Base-by-base conservation (phyloP, 1,140 invertebrate genomes). In the Drosophila athabasca region DNA sequence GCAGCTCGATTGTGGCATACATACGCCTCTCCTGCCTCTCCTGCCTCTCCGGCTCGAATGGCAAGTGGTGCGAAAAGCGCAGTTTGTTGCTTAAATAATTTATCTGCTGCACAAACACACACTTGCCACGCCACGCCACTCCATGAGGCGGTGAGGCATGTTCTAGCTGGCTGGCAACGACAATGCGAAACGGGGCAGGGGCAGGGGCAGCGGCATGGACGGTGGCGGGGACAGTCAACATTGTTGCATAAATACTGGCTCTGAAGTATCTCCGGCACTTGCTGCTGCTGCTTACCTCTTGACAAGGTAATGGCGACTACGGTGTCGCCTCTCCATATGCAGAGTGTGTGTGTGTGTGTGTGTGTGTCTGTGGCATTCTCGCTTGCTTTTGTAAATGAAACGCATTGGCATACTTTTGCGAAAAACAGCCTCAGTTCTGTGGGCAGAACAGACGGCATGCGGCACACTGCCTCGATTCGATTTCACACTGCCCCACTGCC, bases 51-150 rank as follows among this genome's bases (percentile, higher is more conserved):
- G 9, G 8, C 7, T 2, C 7, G 31, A 17, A 50, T 24, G 44
- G 29, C 49, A 43, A 29, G 35, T 43, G 31, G 7, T 60, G 68
- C 17, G 54, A 75, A 77, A 87, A 70, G 77, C 65, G 70, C 77
- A 85, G 82, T 81, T 69, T 87, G 82, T 81, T 87, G 78, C 70
- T 70, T 85, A 61, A 85, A 87, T 85, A 81, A 85, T 87, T 87
- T 75, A 85, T 82, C 55, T 71, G 43, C 62, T 75, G 39, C 62
- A 67, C 69, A 73, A 52, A 76, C 62, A 62, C 50, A 39, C 71
- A 45, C 71, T 48, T 29, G 70, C 39, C 29, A 39, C 53, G 48
- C 26, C 29, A 8, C 29, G 22, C 26, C 31, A 15, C 49, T 24
- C 26, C 17, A 24, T 22, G 31, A 39, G 46, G 62, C 54, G 48